These are phyloP conservation scores for Probosciger aterrimus DNA, from an alignment of 2,113 vertebrate genomes.

Conservation along the genomic window DNA sequence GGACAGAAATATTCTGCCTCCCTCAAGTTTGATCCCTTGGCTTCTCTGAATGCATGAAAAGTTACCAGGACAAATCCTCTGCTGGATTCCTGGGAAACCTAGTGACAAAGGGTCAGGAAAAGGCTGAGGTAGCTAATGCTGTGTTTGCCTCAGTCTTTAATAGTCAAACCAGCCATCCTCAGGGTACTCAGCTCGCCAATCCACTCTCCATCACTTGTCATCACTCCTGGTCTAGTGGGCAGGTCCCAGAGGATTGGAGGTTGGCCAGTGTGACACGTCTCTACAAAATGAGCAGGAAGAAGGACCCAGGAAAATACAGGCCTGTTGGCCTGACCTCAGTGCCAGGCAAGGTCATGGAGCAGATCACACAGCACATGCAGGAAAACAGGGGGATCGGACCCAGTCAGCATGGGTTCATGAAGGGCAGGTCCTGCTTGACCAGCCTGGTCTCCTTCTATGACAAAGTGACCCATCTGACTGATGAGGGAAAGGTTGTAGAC, in stretches of 20 bases:
- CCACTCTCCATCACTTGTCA: accelerated
- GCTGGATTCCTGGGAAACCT: neutral
- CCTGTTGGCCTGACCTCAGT: neutral
- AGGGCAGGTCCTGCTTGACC: neutral
- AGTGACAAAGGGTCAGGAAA: neutral
- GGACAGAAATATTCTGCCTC: neutral
- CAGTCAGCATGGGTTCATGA: neutral
- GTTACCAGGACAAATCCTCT: neutral
- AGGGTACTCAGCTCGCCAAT: neutral
- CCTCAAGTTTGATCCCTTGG: neutral
- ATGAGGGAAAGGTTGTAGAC: neutral
- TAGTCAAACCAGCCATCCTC: neutral
- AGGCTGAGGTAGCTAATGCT: neutral
- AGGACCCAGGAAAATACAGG: neutral
- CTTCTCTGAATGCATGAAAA: neutral
- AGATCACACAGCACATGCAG: neutral
- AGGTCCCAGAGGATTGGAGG: neutral
- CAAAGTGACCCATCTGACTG: neutral
- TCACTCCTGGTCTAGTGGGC: neutral
- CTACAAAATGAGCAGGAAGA: neutral
- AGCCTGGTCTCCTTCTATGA: neutral
- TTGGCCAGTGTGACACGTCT: neutral
- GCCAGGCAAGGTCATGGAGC: neutral
- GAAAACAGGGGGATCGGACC: neutral
- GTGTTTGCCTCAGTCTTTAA: neutral